These are phyloP conservation scores for Agriopis leucophaearia DNA, from an alignment of 2,888 invertebrate genomes.

Conservation along the genomic window DNA sequence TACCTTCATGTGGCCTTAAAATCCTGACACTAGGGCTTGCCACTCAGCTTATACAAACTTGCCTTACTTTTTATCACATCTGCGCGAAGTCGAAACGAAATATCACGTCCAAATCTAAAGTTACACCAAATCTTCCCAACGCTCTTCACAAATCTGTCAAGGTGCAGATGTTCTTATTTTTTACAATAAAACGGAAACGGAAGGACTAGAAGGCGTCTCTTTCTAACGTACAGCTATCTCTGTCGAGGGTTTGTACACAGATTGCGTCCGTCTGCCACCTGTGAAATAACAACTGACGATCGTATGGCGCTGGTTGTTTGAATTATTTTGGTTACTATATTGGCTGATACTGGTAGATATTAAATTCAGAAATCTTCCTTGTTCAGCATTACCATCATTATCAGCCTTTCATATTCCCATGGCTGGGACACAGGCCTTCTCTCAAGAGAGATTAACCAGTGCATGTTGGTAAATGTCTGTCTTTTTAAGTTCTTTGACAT, in stretches of 20 bases:
- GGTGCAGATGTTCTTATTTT: conserved; percentile 77
- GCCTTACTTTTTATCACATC: background rate
- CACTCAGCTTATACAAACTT: background rate
- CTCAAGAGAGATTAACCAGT: too few relatives aligned
- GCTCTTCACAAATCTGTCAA: conserved; percentile 65
- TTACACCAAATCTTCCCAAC: conserved; percentile 65
- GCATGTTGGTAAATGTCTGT: too few relatives aligned
- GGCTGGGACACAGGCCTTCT: too few relatives aligned
- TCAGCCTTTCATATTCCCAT: too few relatives aligned
- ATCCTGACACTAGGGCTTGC: background rate
- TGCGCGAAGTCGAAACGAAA: conserved; percentile 31
- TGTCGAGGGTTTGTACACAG: conserved; percentile 75
- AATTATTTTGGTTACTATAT: conserved; percentile 20
- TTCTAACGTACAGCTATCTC: conserved; percentile 43
- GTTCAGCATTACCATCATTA: too few relatives aligned
- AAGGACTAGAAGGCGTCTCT: conserved; percentile 68
- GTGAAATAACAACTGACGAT: conserved; percentile 71
- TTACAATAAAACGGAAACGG: conserved; percentile 83
- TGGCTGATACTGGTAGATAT: conserved; percentile 2
- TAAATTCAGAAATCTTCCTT: too few relatives aligned
- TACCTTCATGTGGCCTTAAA: background rate
- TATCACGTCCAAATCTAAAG: conserved; percentile 43
- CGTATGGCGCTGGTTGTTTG: conserved; percentile 65
- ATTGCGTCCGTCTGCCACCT: conserved; percentile 75
- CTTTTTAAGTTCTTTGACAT: too few relatives aligned